phyloP scores from a whole-genome alignment of 1,140 invertebrate genomes.

The Periplaneta americana region DNA sequence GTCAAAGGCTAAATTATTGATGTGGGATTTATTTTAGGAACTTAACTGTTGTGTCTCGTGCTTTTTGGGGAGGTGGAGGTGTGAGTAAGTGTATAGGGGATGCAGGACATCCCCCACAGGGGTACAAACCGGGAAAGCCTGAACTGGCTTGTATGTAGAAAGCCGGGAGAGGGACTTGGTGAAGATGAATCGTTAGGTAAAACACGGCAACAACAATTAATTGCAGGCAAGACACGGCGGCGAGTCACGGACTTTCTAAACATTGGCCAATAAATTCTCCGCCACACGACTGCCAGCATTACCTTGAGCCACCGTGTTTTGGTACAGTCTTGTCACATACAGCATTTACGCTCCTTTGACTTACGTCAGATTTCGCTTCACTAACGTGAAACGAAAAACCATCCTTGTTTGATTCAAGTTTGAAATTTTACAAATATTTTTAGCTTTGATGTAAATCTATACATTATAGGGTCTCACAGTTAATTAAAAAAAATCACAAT shows the following conservation, averaged over 20 bases:
- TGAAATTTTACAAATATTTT: too few species aligned
- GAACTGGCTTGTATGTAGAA: not conserved
- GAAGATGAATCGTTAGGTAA: slow-evolving; percentile 5
- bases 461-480: too few species aligned
- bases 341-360: too few species aligned
- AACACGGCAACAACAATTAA: not conserved
- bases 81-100: not conserved
- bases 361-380: too few species aligned
- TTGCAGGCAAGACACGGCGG: not conserved
- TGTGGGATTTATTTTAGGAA: not conserved
- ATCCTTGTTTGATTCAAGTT: too few species aligned
- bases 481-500: too few species aligned
- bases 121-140: not conserved
- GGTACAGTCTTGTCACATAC: not conserved
- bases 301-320: not conserved
- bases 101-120: not conserved
- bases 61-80: not conserved
- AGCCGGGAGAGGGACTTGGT: too few species aligned
- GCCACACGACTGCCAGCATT: not conserved
- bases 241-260: not conserved
- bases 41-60: not conserved
- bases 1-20: not conserved
- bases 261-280: not conserved
- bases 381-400: too few species aligned
- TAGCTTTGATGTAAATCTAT: too few species aligned